Evolutionary conservation across 2,888 invertebrate species (phyloP).

Genomic region (Eupithecia exiguata): DNA sequence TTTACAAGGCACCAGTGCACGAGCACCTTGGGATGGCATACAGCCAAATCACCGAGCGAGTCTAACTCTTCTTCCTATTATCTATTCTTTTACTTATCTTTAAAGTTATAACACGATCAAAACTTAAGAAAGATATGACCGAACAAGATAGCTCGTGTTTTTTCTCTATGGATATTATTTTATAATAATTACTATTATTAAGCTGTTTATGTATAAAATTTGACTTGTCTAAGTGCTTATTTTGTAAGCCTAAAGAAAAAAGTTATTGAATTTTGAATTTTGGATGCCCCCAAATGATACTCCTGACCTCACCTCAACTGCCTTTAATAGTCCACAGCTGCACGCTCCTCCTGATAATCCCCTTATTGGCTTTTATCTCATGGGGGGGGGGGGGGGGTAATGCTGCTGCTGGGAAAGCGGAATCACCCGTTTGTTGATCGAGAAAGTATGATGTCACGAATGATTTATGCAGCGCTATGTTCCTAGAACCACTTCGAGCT

Average conservation of each 20-base stretch:
- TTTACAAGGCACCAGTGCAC: background rate
- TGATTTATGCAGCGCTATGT: background rate
- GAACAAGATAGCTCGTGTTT: background rate
- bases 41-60: slow-evolving; percentile 4
- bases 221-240: too few species aligned
- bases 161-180: background rate
- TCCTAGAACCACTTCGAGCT: background rate
- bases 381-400: too few species aligned
- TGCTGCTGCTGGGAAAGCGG: background rate
- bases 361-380: too few species aligned
- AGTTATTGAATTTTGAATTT: too few species aligned
- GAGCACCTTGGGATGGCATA: slow-evolving; percentile 2
- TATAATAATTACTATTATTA: too few species aligned
- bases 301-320: too few species aligned
- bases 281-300: too few species aligned
- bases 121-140: background rate
- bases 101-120: background rate
- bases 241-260: too few species aligned
- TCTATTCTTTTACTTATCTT: slow-evolving; percentile 9
- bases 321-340: too few species aligned
- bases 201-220: too few species aligned
- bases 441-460: background rate
- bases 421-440: background rate
- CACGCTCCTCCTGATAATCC: too few species aligned
- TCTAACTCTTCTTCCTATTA: background rate